Evolutionary conservation across 2,888 invertebrate genomes (phyloP), one percentile per base, ranked within the genome.

Genomic region (Orthosia gothica): DNA sequence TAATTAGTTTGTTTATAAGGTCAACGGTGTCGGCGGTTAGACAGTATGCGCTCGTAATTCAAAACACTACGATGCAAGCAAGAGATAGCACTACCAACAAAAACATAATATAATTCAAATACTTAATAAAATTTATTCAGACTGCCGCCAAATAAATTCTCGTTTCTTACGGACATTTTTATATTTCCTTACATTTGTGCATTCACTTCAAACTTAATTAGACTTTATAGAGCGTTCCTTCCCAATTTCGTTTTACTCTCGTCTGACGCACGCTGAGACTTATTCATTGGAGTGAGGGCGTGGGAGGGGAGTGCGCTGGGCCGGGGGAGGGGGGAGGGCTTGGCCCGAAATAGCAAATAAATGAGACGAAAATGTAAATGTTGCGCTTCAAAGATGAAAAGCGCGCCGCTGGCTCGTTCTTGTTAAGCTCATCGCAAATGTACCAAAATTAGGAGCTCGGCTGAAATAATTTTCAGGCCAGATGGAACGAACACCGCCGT

Each of bases 291-390:
- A 92, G 93, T 91, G 92, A 91, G 90, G 93, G 91, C 90, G 89
- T 87, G 81, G 83, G 92, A 89, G 91, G 92, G 90, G 89, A 70
- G 84, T 74, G 83, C 79, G 82, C 84, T 81, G 88, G 86, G 85
- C 83, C 67, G 83, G 81, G 88, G 85, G 61, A 20, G 90, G 88
- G 91, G 88, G 90, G 88, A 90, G 90, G 90, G 87, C 91, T 89
- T 93, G 92, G 94, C 95, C 94, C 95, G 95, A 96, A 96, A 96
- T 96, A 96, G 96, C 96, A 96, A 96, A 96, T 96, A 96, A 96
- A 96, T 96, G 96, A 96, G 96, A 96, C 96, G 96, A 96, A 96
- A 96, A 96, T 96, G 96, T 96, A 96, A 96, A 96, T 96, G 96
- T 96, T 94, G 95, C 95, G 96, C 95, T 96, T 95, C 95, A 93